phyloP scores from a whole-genome alignment of 2,113 vertebrate species.

The Istiophorus platypterus region DNA sequence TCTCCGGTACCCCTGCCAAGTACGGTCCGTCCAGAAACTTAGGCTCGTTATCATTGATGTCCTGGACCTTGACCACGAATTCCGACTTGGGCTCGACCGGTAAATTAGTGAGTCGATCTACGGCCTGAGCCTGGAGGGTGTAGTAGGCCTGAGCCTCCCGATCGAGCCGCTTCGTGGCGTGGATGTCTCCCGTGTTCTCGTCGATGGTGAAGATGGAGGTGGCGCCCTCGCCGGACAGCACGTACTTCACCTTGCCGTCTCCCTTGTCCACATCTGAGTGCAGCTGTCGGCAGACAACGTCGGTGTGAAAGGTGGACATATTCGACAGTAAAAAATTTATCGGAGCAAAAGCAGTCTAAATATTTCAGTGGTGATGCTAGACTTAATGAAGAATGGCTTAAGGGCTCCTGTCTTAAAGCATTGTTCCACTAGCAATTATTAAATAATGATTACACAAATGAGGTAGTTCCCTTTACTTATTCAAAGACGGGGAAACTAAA shows the following conservation, averaged over 20 bases:
- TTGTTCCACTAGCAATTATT: background rate
- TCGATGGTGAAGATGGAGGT: conserved; percentile 99
- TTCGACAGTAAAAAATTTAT: background rate
- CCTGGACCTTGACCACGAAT: conserved; percentile 98
- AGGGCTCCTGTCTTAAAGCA: conserved; percentile 3
- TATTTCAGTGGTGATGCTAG: background rate
- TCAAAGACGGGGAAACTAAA: conserved; percentile 29
- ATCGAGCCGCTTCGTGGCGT: conserved; percentile 96
- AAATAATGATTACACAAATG: conserved; percentile 13
- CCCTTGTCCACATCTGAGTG: conserved; percentile 98
- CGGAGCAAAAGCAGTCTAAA: background rate
- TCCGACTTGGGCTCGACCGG: conserved; percentile 94
- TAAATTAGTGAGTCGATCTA: conserved; percentile 91
- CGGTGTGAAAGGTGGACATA: background rate
- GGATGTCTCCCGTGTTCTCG: conserved; percentile 97
- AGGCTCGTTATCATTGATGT: conserved; percentile 98
- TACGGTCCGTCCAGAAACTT: conserved; percentile 96
- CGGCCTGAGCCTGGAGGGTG: conserved; percentile 92
- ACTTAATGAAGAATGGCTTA: conserved; percentile 34
- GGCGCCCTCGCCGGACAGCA: conserved; percentile 94
- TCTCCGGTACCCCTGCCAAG: conserved; percentile 93
- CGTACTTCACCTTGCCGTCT: conserved; percentile 96
- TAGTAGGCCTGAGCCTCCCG: conserved; percentile 97
- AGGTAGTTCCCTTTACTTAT: conserved; percentile 1
- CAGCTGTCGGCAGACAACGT: conserved; percentile 86